These are phyloP conservation scores for Polypedilum vanderplanki DNA, from an alignment of 1,140 invertebrate genomes.

Conservation along the genomic window DNA sequence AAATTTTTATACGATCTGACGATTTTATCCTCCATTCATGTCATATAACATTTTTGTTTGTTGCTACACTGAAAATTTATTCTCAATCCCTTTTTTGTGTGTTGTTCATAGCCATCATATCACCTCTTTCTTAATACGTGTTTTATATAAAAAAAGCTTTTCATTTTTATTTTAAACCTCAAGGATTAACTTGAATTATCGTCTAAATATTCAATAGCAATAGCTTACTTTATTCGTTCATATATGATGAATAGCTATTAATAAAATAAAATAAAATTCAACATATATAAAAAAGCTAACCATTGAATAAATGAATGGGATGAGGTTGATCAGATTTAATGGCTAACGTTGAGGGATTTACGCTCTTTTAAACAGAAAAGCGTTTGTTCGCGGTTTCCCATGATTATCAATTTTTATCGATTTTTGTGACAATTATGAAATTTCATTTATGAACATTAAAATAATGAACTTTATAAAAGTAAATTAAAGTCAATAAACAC, in stretches of 20 bases:
- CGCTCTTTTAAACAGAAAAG: background rate
- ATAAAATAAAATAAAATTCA: slow-evolving; percentile 24
- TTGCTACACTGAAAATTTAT: background rate
- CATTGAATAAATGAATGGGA: too few relatives aligned
- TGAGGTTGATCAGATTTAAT: background rate
- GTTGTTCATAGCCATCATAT: background rate
- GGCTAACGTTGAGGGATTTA: background rate
- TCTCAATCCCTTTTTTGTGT: background rate
- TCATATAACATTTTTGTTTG: background rate
- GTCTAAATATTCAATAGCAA: background rate
- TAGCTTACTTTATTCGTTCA: background rate
- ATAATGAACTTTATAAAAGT: background rate
- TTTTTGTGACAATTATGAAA: background rate
- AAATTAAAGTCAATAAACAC: background rate
- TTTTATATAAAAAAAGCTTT: background rate
- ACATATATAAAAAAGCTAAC: background rate
- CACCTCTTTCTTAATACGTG: background rate
- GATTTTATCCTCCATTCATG: background rate
- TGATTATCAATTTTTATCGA: background rate
- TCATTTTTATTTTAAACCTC: slow-evolving; percentile 1
- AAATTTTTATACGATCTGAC: slow-evolving; percentile 2
- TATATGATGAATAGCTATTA: slow-evolving; percentile 25
- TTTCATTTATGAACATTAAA: too few relatives aligned
- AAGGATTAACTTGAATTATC: slow-evolving; percentile 8
- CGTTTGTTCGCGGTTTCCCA: too few relatives aligned